phyloP scores from a whole-genome alignment of 2,797 vertebrate genomes.

The Sciurus vulgaris region DNA sequence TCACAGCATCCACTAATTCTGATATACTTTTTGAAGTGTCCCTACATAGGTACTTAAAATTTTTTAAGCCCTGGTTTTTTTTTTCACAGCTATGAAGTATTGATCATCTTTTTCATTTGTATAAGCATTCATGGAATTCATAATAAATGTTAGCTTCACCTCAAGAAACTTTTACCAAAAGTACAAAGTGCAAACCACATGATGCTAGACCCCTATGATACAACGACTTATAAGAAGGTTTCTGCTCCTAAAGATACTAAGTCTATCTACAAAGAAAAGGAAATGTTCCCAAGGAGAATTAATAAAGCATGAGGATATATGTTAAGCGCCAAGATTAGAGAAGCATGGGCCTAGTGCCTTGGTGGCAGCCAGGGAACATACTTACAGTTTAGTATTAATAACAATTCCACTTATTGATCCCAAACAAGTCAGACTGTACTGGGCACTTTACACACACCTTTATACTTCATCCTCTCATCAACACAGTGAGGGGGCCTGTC shows the following conservation, averaged over 20 bases:
- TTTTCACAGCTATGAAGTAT: background rate
- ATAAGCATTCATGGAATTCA: background rate
- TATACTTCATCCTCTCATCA: background rate
- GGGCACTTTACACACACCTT: background rate
- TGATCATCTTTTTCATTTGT: background rate
- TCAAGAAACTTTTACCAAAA: background rate
- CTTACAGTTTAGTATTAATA: background rate
- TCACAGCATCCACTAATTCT: background rate
- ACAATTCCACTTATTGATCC: background rate
- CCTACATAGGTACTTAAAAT: background rate
- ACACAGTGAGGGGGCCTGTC: background rate
- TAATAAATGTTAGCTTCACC: background rate
- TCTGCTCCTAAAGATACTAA: background rate
- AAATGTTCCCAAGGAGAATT: background rate
- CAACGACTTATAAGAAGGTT: background rate
- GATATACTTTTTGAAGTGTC: background rate
- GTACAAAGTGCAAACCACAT: background rate
- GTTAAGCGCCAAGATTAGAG: background rate
- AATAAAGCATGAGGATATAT: background rate
- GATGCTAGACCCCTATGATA: background rate
- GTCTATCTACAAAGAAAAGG: background rate
- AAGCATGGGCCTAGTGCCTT: background rate
- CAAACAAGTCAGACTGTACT: background rate
- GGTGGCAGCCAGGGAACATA: background rate
- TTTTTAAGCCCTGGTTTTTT: constrained; percentile 6